phyloP scores from a whole-genome alignment of 2,888 invertebrate species.

The Agonopterix heracliana region DNA sequence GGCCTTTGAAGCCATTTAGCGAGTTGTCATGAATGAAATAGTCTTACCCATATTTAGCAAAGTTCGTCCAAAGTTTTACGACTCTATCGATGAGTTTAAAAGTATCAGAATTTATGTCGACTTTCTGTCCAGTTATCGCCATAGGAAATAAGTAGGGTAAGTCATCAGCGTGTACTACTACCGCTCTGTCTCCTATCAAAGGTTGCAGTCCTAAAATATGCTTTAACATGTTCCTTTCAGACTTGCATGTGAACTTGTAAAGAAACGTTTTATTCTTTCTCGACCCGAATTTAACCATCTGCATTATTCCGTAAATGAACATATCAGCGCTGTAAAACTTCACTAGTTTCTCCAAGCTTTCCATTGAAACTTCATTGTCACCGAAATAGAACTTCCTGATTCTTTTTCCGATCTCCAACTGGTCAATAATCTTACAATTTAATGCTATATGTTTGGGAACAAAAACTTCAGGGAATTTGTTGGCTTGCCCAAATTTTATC shows the following conservation, averaged over 20 bases:
- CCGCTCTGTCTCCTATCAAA: constrained; percentile 15
- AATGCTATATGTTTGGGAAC: constrained; percentile 30
- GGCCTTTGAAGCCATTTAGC: no score
- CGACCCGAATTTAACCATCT: neutral
- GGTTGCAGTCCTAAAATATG: constrained; percentile 21
- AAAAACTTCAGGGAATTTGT: constrained; percentile 34
- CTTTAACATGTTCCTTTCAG: constrained; percentile 37
- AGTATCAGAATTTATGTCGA: constrained; percentile 25
- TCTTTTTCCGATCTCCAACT: constrained; percentile 34
- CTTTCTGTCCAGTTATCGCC: constrained; percentile 19
- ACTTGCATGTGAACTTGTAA: constrained; percentile 42
- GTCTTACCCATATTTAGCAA: constrained; percentile 52
- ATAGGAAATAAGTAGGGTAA: constrained; percentile 38
- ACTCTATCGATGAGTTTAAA: constrained; percentile 38
- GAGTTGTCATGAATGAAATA: no score
- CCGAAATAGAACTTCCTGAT: constrained; percentile 36
- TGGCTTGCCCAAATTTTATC: constrained; percentile 25
- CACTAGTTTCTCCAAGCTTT: constrained; percentile 24
- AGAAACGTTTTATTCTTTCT: constrained; percentile 32
- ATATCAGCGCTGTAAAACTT: constrained; percentile 7
- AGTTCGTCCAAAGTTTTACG: constrained; percentile 51
- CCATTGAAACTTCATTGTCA: constrained; percentile 22
- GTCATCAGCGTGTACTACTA: constrained; percentile 40
- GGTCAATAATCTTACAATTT: constrained; percentile 26
- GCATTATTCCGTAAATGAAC: neutral